A percentile compares a stretch with the other conserved stretches of the same genome.
Conservation (phyloP, 2,888 invertebrate species). For the Drosophila macrospina region DNA sequence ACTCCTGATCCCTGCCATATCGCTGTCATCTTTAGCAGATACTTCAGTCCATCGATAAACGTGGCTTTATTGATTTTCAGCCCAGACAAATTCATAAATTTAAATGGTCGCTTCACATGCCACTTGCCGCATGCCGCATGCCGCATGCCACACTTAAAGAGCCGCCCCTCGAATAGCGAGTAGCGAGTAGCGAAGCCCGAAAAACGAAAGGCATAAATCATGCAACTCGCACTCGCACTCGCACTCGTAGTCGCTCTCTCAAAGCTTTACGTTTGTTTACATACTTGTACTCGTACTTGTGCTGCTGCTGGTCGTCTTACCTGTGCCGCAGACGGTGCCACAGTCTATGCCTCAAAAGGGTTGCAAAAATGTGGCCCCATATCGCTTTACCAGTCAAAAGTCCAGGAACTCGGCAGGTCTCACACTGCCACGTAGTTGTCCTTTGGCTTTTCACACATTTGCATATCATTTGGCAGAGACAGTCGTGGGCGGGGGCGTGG, state of each 20-base stretch:
- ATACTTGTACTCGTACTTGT: slow-evolving; percentile 24
- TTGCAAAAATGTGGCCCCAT: slow-evolving; percentile 47
- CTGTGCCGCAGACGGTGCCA: slow-evolving; percentile 11
- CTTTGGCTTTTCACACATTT: slow-evolving; percentile 74
- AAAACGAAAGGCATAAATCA: slow-evolving; percentile 54
- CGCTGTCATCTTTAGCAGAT: slow-evolving; percentile 71
- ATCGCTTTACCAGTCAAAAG: slow-evolving; percentile 48
- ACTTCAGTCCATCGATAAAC: slow-evolving; percentile 65
- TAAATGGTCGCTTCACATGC: slow-evolving; percentile 55
- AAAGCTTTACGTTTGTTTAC: slow-evolving; percentile 55
- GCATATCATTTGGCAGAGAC: slow-evolving; percentile 66
- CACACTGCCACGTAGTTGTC: slow-evolving; percentile 50
- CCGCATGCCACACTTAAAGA: slow-evolving; percentile 1
- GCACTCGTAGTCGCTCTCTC: no score
- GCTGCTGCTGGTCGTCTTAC: neutral
- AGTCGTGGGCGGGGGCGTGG: slow-evolving; percentile 9
- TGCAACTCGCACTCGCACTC: slow-evolving; percentile 44
- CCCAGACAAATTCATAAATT: slow-evolving; percentile 59
- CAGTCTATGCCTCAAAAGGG: slow-evolving; percentile 29
- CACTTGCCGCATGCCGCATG: slow-evolving; percentile 13
- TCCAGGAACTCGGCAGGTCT: slow-evolving; percentile 22
- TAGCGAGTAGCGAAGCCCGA: slow-evolving; percentile 15
- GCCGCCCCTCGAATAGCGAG: neutral
- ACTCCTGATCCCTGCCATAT: slow-evolving; percentile 74
- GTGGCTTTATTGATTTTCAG: slow-evolving; percentile 55